These are phyloP conservation scores for Hofmannophila pseudospretella DNA, from an alignment of 2,888 invertebrate species.

Conservation along the genomic window DNA sequence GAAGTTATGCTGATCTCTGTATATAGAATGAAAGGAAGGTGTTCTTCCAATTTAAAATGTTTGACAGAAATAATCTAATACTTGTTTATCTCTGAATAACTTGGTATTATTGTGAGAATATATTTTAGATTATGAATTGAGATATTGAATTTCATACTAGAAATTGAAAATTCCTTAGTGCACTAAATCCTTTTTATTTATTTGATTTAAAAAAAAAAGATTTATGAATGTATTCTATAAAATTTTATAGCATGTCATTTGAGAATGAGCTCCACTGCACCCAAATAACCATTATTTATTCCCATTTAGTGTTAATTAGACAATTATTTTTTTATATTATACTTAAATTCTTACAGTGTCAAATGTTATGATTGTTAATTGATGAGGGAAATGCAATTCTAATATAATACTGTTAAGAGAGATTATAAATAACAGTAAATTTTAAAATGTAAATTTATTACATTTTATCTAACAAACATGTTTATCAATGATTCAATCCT, in stretches of 20 bases:
- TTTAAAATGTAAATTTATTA: slow-evolving; percentile 58
- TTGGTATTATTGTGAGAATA: slow-evolving; percentile 1
- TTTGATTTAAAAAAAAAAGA: no score
- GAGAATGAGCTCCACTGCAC: slow-evolving; percentile 7
- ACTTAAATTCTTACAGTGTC: slow-evolving; percentile 27
- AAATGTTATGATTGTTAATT: slow-evolving; percentile 42
- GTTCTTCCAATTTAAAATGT: slow-evolving; percentile 2
- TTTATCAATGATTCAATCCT: slow-evolving; percentile 35
- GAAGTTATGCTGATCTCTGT: slow-evolving; percentile 4
- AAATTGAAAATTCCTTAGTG: slow-evolving; percentile 31
- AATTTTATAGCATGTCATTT: slow-evolving; percentile 12
- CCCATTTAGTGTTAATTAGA: slow-evolving; percentile 18
- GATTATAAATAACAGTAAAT: slow-evolving; percentile 51
- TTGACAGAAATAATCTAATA: neutral
- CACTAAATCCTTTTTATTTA: slow-evolving; percentile 11
- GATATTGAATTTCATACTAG: slow-evolving; percentile 14
- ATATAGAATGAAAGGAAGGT: slow-evolving; percentile 2
- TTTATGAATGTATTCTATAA: slow-evolving; percentile 2
- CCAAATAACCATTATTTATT: slow-evolving; percentile 25
- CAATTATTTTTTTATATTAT: slow-evolving; percentile 18
- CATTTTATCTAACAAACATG: slow-evolving; percentile 51
- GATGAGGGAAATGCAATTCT: slow-evolving; percentile 46
- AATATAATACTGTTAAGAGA: slow-evolving; percentile 38
- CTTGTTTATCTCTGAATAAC: neutral
- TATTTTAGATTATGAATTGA: slow-evolving; percentile 29